phyloP scores from a whole-genome alignment of 2,113 vertebrate genomes.

The Thomomys bottae region DNA sequence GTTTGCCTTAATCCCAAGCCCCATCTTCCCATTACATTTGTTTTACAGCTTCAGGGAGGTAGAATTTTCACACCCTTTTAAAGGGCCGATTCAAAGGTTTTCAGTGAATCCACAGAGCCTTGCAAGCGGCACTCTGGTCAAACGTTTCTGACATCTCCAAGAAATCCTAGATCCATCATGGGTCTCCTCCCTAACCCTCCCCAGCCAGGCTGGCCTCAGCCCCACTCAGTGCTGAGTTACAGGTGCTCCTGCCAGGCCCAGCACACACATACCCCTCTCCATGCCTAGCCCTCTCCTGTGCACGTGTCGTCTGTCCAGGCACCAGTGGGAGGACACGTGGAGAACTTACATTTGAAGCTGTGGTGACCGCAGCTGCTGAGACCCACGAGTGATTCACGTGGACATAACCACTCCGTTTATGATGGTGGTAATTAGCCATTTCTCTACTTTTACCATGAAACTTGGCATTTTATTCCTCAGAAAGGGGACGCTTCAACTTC shows the following conservation, averaged over 20 bases:
- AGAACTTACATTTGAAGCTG: too few relatives aligned
- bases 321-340: not conserved
- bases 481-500: not conserved
- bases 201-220: not conserved
- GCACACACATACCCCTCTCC: not conserved
- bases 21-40: not conserved
- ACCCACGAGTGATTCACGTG: not conserved
- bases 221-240: not conserved
- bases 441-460: not conserved
- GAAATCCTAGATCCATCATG: rapidly evolving
- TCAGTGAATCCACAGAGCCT: not conserved
- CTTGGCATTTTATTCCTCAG: not conserved
- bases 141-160: not conserved
- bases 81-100: not conserved
- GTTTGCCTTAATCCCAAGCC: not conserved
- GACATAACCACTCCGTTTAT: not conserved
- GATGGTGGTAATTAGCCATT: not conserved
- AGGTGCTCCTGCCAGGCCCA: not conserved
- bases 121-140: not conserved
- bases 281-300: not conserved
- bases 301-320: too few relatives aligned
- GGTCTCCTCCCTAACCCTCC: not conserved
- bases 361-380: not conserved
- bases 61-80: not conserved
- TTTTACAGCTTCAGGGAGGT: not conserved